Conservation (phyloP, 2,888 invertebrate species). For the Imbricaverruca yamaguchii region DNA sequence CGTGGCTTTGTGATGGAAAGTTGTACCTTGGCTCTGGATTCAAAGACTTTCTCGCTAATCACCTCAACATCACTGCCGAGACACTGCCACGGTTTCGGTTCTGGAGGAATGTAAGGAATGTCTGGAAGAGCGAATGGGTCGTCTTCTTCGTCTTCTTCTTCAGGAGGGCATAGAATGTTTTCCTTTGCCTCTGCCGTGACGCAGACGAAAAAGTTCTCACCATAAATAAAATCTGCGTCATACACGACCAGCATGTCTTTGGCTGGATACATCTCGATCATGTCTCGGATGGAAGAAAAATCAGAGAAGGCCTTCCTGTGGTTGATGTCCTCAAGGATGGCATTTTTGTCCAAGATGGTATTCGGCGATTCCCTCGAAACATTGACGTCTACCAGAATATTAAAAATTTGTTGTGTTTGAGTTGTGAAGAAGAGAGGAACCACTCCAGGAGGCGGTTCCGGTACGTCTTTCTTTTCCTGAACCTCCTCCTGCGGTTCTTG, state of each 20-base stretch:
- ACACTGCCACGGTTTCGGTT: background rate
- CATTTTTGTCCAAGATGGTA: background rate
- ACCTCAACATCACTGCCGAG: constrained; percentile 5
- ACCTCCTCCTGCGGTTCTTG: background rate
- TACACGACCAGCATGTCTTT: background rate
- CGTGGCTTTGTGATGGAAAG: background rate
- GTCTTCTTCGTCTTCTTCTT: background rate
- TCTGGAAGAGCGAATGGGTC: background rate
- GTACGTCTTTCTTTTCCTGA: background rate
- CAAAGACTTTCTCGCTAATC: background rate
- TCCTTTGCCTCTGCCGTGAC: constrained; percentile 3
- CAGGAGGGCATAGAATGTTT: background rate
- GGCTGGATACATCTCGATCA: background rate
- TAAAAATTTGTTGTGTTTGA: background rate
- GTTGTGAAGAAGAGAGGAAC: background rate
- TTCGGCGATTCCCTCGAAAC: background rate
- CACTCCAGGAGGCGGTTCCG: background rate
- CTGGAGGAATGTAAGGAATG: background rate
- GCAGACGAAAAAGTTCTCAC: constrained; percentile 6
- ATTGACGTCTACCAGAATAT: background rate
- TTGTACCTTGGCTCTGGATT: background rate
- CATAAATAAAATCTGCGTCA: background rate
- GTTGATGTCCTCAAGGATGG: background rate
- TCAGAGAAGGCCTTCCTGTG: background rate
- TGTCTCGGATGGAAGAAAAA: background rate